phyloP scores from a whole-genome alignment of 2,888 invertebrate genomes.

The Nemoura dubitans region DNA sequence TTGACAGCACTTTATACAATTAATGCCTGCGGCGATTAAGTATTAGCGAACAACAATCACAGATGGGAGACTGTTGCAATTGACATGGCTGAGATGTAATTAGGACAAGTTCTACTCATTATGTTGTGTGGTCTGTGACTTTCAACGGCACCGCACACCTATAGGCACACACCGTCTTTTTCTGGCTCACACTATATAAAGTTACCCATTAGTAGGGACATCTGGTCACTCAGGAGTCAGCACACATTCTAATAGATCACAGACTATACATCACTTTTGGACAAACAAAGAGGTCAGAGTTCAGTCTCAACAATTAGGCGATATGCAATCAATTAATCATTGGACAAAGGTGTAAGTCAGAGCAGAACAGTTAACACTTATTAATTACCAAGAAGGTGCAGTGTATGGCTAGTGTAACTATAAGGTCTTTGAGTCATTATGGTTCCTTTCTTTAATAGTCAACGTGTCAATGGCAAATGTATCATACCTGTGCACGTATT shows the following conservation, averaged over 20 bases:
- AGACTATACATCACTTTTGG: background rate
- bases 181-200: background rate
- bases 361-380: background rate
- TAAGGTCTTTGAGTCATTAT: constrained; percentile 19
- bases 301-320: background rate
- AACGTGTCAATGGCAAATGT: background rate
- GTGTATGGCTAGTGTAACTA: background rate
- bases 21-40: constrained; percentile 7
- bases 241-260: constrained; percentile 36
- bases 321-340: constrained; percentile 18
- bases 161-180: constrained; percentile 19
- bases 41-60: constrained; percentile 39
- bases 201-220: constrained; percentile 15
- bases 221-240: constrained; percentile 14
- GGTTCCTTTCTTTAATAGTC: constrained; percentile 14
- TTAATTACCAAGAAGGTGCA: background rate
- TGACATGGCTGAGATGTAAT: constrained; percentile 38
- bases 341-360: background rate
- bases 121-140: constrained; percentile 37
- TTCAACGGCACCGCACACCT: background rate
- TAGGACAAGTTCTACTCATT: constrained; percentile 40
- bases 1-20: constrained; percentile 37
- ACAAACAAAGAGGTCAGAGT: background rate
- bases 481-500: background rate
- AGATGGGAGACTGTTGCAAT: constrained; percentile 41